These are phyloP conservation scores for Patella ulyssiponensis DNA, from an alignment of 2,888 invertebrate genomes.

Conservation along the genomic window DNA sequence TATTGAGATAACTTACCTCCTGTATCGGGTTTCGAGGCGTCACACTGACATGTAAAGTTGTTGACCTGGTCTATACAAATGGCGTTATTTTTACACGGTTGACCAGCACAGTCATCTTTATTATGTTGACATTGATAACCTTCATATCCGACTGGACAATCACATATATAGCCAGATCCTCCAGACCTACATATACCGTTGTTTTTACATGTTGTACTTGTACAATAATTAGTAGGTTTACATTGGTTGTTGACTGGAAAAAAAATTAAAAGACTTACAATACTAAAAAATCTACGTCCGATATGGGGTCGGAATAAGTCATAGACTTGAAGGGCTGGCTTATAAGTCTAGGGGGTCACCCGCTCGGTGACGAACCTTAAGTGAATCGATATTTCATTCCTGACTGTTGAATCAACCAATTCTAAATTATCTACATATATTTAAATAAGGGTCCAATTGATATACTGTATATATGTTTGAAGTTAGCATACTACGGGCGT, in stretches of 20 bases:
- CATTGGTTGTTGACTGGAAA: background rate
- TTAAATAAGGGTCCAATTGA: too few relatives aligned
- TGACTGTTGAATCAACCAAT: too few relatives aligned
- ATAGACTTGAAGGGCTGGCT: too few relatives aligned
- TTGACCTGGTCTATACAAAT: conserved; percentile 35
- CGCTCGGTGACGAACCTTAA: too few relatives aligned
- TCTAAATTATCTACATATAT: too few relatives aligned
- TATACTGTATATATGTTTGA: too few relatives aligned
- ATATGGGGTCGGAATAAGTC: too few relatives aligned
- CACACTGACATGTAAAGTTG: conserved; percentile 29
- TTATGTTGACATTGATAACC: conserved; percentile 36
- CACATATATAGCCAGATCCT: conserved; percentile 36
- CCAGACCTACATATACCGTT: conserved; percentile 41
- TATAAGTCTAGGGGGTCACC: too few relatives aligned
- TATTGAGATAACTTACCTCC: conserved; percentile 8
- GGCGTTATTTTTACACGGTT: conserved; percentile 51
- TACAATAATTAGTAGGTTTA: conserved; percentile 36
- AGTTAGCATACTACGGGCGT: too few relatives aligned
- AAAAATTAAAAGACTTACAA: background rate
- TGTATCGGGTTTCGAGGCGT: background rate
- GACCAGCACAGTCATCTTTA: conserved; percentile 46
- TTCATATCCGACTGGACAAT: conserved; percentile 40
- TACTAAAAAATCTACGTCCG: too few relatives aligned
- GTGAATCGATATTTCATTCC: too few relatives aligned
- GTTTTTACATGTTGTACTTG: conserved; percentile 44